Base-by-base conservation (phyloP, 2,888 invertebrate species). In the Eupelmus urozonus region DNA sequence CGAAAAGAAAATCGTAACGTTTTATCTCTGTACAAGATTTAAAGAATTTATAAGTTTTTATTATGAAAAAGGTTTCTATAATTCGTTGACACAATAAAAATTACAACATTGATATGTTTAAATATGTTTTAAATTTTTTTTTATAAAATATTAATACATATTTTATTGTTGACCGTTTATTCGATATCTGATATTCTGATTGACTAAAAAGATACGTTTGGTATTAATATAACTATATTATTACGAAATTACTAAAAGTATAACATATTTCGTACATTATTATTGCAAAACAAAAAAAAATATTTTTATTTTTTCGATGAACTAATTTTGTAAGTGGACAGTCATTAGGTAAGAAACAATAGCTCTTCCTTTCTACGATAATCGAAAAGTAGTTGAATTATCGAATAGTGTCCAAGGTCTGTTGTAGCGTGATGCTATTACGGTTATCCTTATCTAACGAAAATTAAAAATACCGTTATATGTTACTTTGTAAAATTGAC, bases 391-490 rank as follows among this genome's bases (percentile, higher is more conserved):
- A 16, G 65, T 27, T 59, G 13, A 62, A 72, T 80, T 75, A 75
- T 81, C 74, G 62, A 71, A 70, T 51, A 40, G 27, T 71, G 57
- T 62, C 55, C 80, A 80, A 78, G 80, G 76, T 23, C 59, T 11
- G 25, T 67, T 16, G 53, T 69, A 62, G 51, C 60, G 55, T 53
- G 65, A 69, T 25, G 59, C 69, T 49, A 79, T 76, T 78, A 63
- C 3, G 20, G 51, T 63, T 69, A 55, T 69, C 62, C 7, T 45
- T 69, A 69, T 78, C 57, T 60, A 18, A 2, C 9, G 59, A 27
- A 34, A 59, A 16, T 67, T 42, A 34, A 60, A 71, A 65, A 49
- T 65, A 70, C 65, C 63, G 51, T 45, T 16, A 18, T 5, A 49
- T 34, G 62, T 20, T 9, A 4, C n/a, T 59, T 49, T 40, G 20